Conservation (phyloP, 2,113 vertebrate species). For the Nematolebias whitei region DNA sequence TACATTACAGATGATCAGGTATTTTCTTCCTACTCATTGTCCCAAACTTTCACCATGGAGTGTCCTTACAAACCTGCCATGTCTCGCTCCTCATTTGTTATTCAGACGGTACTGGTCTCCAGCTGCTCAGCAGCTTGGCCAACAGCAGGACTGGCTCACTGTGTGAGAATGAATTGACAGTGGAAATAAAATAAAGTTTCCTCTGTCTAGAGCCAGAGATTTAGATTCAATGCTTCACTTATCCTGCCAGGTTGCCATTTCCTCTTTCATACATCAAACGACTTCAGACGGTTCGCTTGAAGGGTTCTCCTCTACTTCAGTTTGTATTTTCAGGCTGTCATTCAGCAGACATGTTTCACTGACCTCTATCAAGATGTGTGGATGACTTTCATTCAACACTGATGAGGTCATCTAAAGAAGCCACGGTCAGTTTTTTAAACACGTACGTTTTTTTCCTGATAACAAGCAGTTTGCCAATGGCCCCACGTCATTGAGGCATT, state of each 20-base stretch:
- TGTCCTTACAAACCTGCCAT: too few relatives aligned
- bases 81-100: constrained; percentile 51
- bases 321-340: constrained; percentile 13
- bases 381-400: background rate
- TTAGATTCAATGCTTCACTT: constrained; percentile 26
- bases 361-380: background rate
- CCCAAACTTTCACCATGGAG: constrained; percentile 40
- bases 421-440: too few relatives aligned
- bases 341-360: background rate
- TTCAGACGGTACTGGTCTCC: constrained; percentile 37
- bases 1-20: constrained; percentile 48
- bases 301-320: constrained; percentile 4
- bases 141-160: constrained; percentile 20
- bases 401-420: too few relatives aligned
- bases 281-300: constrained; percentile 20
- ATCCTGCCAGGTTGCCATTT: constrained; percentile 16
- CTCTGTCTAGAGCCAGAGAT: constrained; percentile 16
- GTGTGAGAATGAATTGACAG: constrained; percentile 15
- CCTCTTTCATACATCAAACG: constrained; percentile 1
- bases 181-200: constrained; percentile 22
- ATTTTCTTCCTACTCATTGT: constrained; percentile 58
- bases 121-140: constrained; percentile 33
- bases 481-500: too few relatives aligned
- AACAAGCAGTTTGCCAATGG: too few relatives aligned
- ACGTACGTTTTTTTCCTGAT: too few relatives aligned